Conservation (phyloP, 2,888 invertebrate species). For the Baronia brevicornis region DNA sequence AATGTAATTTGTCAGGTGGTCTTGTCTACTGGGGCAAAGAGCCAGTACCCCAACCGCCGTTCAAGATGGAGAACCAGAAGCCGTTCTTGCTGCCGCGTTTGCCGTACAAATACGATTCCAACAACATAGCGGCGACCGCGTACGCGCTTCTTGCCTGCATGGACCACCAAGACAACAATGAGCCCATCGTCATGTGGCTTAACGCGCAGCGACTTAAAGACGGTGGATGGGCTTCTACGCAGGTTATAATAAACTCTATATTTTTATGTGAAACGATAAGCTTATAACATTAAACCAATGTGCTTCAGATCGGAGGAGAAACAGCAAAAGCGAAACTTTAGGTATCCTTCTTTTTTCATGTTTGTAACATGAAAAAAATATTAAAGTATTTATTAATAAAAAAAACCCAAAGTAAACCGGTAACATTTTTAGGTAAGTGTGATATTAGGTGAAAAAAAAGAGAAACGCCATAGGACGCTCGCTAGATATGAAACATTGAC, state of each 20-base stretch:
- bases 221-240: conserved; percentile 92
- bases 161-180: conserved; percentile 88
- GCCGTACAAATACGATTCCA: conserved; percentile 91
- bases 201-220: conserved; percentile 90
- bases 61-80: conserved; percentile 92
- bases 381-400: too few species aligned
- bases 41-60: conserved; percentile 85
- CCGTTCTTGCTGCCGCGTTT: conserved; percentile 91
- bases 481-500: too few species aligned
- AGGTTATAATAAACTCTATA: conserved; percentile 68
- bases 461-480: too few species aligned
- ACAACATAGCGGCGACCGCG: conserved; percentile 94
- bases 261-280: too few species aligned
- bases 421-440: too few species aligned
- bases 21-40: conserved; percentile 91
- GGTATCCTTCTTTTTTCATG: too few species aligned
- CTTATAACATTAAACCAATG: too few species aligned
- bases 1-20: conserved; percentile 78
- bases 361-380: too few species aligned
- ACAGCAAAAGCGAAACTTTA: too few species aligned
- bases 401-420: too few species aligned
- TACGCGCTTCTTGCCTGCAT: conserved; percentile 94
- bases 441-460: too few species aligned
- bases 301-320: too few species aligned
- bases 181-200: conserved; percentile 92